These are phyloP conservation scores for Micrastur ruficollis DNA, from an alignment of 2,797 vertebrate genomes.

Conservation along the genomic window DNA sequence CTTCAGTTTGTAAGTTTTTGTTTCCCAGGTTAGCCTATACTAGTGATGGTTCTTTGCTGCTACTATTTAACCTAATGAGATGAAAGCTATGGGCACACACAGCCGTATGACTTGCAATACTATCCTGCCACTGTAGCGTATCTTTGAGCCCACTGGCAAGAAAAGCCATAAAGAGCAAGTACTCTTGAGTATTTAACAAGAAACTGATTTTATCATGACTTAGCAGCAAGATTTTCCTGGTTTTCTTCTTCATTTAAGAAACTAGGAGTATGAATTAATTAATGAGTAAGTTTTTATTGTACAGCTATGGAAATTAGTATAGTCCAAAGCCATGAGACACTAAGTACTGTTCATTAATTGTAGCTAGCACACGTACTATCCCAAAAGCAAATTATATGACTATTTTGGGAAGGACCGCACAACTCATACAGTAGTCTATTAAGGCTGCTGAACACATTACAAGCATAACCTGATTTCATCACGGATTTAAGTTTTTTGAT, in stretches of 20 bases:
- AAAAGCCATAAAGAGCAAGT: neutral
- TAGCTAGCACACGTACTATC: fast-evolving
- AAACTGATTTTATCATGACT: neutral
- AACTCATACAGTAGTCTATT: neutral
- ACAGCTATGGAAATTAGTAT: neutral
- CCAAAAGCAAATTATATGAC: neutral
- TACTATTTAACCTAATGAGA: neutral
- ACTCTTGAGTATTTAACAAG: neutral
- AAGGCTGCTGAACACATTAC: neutral
- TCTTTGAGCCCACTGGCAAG: neutral
- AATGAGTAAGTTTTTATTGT: neutral
- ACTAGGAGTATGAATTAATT: neutral
- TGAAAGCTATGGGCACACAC: neutral
- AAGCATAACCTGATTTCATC: neutral
- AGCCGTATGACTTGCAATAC: neutral
- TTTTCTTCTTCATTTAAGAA: neutral
- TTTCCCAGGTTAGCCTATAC: neutral
- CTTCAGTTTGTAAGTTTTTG: neutral
- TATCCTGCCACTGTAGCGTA: neutral
- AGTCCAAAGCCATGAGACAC: neutral
- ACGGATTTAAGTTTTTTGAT: neutral
- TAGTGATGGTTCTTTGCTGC: neutral
- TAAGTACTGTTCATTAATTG: neutral
- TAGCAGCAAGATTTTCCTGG: neutral
- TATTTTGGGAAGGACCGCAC: neutral